Base-by-base conservation (phyloP, 2,113 vertebrate species). In the Otus sunia region DNA sequence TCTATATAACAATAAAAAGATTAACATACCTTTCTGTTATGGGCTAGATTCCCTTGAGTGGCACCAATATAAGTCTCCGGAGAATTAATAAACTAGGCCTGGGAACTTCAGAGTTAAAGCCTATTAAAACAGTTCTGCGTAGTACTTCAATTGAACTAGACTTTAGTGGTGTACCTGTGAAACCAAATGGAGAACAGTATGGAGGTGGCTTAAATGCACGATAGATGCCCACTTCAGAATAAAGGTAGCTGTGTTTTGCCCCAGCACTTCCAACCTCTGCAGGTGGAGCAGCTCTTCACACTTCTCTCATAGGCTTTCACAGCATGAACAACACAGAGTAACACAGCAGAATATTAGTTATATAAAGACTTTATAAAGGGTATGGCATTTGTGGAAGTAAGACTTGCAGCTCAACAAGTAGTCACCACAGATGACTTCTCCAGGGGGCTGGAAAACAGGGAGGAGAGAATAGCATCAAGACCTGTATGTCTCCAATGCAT, bases 1-100 rank as follows among this genome's bases (percentile, higher is more conserved):
- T 96, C 67, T 64, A 4, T 81, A 9, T 69, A 96, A 84, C 88
- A 93, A 91, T 93, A 86, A 86, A 94, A 96, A 90, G 74, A 96
- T 93, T 92, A 95, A 82, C 87, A 58, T 89, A 64, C 85, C 67
- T 93, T 90, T 94, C 73, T 92, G 62, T 77, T 78, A 84, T 14
- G 67, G 81, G 29, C 45, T 94, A 20, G 10, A 16, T 69, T 96
- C 90, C 84, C 88, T 92, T 91, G 64, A 96, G 77, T 75, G 73
- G 53, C 81, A 93, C 76, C 71, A 75, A 56, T 93, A 91, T 49
- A 92, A 56, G 91, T 71, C 72, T 81, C 90, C 41, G 53, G 74
- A 91, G 91, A 66, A 90, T 92, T 71, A 96, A 86, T 90, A 96
- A 95, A 95, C 60, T 34, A 86, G 58, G n/a, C 53, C 58, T 73